Evolutionary conservation across 53 echinoderm and acorn worm genomes (phyloP), one percentile per base, ranked within the genome.

Genomic region (Apostichopus leukothele): DNA sequence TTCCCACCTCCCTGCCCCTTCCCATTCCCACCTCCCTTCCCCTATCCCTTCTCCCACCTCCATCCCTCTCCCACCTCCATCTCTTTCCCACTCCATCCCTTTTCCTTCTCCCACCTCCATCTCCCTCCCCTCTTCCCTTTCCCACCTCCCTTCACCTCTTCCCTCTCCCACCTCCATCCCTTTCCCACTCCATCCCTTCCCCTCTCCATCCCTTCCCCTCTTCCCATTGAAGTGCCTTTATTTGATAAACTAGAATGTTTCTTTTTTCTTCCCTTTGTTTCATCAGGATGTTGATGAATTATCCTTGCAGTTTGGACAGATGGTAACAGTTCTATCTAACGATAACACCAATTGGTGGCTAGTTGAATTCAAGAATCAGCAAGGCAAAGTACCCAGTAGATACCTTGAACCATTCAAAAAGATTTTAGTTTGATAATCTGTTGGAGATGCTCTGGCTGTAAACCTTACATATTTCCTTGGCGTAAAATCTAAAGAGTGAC

Each of bases 331-430:
- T 50, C 86, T 51, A 7, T 86, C 86, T 63, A 86, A 11, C n/a
- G 14, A 67, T 5, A 51, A 86, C 67, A 67, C 6, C 13, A 86
- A 86, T 26, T 86, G 86, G 86, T 86, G 86, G 86, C 12, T 67
- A 14, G 86, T 71, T 5, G 86, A 67, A 60, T 66, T 27, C 1
- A 60, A 61, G 11, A 20, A 50, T 18, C 26, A 50, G 6, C 86
- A 86, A 66, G 86, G 67, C 8, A 66, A 11, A 16, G 86, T 86
- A 67, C 86, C 86, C 9, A 86, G 86, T 66, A 26, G 86, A 67
- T 86, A 86, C 86, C 71, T 66, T 5, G 39, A 86, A 68, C 86
- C 81, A 57, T 20, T 81, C 60, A 55, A 81, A 59, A 71, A 81
- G 81, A 81, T 81, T 11, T 57, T 81, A 11, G 81, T 81, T 22